phyloP scores from a whole-genome alignment of 2,113 vertebrate genomes.

The Poeciliopsis turrubarensis region DNA sequence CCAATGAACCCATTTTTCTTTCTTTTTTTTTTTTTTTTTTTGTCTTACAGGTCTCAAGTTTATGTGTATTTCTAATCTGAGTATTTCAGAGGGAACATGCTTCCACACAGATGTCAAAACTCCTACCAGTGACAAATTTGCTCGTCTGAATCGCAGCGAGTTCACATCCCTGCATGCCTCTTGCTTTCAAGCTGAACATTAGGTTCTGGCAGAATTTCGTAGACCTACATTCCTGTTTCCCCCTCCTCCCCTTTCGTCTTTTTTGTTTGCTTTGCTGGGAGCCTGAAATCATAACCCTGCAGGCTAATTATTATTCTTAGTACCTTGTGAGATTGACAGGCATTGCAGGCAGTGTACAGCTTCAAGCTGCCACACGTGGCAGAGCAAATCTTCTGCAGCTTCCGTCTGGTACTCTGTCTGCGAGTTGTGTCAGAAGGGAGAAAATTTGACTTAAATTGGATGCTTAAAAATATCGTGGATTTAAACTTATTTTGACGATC shows the following conservation, averaged over 20 bases:
- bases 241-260: slow-evolving; percentile 10
- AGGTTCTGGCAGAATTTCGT: slow-evolving; percentile 37
- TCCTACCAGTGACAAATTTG: slow-evolving; percentile 34
- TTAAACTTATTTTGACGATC: not conserved
- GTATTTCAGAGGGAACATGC: slow-evolving; percentile 37
- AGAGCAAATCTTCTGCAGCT: not conserved
- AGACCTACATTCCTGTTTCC: slow-evolving; percentile 1
- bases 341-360: not conserved
- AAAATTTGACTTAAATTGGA: no score
- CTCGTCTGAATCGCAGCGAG: slow-evolving; percentile 16
- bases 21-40: no score
- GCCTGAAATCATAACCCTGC: slow-evolving; percentile 6
- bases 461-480: not conserved
- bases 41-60: slow-evolving; percentile 14
- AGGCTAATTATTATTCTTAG: slow-evolving; percentile 8
- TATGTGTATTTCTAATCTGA: slow-evolving; percentile 32
- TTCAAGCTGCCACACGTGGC: not conserved
- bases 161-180: slow-evolving; percentile 5
- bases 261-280: slow-evolving; percentile 33
- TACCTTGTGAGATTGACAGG: slow-evolving; percentile 21
- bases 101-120: slow-evolving; percentile 25
- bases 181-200: slow-evolving; percentile 28
- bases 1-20: slow-evolving; percentile 1
- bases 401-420: no score
- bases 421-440: no score